Evolutionary conservation across 2,888 invertebrate genomes (phyloP), one percentile per base, ranked within the genome.

Genomic region (Machimus atricapillus): DNA sequence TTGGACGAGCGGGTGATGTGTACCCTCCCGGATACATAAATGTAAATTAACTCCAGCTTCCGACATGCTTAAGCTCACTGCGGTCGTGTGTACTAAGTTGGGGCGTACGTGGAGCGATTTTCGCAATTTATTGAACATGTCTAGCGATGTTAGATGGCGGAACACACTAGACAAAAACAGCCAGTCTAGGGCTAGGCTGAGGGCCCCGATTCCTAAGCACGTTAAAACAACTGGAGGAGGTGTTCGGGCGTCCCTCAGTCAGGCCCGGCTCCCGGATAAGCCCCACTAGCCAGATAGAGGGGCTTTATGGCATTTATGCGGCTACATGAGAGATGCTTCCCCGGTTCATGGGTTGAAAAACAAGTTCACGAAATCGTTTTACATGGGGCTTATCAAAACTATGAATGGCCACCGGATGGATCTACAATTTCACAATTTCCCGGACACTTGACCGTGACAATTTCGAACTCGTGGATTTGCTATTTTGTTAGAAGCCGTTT

Each of bases 81-180:
- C 74, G 74, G 85, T 85, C 46, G 85, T 37, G 85, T 85, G 74
- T 85, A 85, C 85, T 74, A 85, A 74, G 73, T 74, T 74, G 43
- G 85, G 85, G 82, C 56, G 56, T 86, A 56, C 77, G 73, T 86
- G 56, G 74, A 77, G 37, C 77, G 86, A 86, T 86, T 86, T 77
- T 86, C 77, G 77, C 37, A 86, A 86, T 86, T 86, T 86, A 86
- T 86, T 77, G 86, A 86, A 86, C 86, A 86, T 86, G 86, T 77
- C 86, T 77, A 86, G 86, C 46, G 74, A 83, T 83, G 82, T 83
- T 83, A 83, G 74, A 85, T 85, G 74, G 74, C 34, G 73, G 40
- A 85, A 74, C 74, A 85, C 40, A 43, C 14, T 31, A 85, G 85
- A 85, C 85, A 85, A 85, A 85, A 85, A 85, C 58, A 73, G 27